Conservation (phyloP, 2,888 invertebrate species). For the Drosophila monieri region DNA sequence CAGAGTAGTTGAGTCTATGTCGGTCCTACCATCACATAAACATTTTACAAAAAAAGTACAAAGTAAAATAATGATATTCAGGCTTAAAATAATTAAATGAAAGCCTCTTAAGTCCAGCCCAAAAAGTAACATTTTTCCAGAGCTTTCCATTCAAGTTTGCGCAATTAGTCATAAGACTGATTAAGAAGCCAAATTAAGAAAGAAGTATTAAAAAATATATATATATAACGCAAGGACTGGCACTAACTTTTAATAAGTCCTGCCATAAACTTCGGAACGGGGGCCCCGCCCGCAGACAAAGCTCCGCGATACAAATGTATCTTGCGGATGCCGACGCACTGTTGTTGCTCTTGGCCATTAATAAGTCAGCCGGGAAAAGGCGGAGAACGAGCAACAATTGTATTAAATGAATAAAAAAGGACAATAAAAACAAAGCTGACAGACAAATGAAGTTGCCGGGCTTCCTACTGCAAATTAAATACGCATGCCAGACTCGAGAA, state of each 20-base stretch:
- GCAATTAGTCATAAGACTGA: slow-evolving; percentile 68
- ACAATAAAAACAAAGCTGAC: slow-evolving; percentile 51
- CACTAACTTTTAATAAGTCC: slow-evolving; percentile 72
- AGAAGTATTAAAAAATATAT: slow-evolving; percentile 48
- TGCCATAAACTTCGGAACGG: slow-evolving; percentile 59
- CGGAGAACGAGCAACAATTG: slow-evolving; percentile 63
- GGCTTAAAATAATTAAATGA: background rate
- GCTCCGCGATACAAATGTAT: slow-evolving; percentile 67
- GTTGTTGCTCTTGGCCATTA: slow-evolving; percentile 69
- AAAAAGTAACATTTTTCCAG: slow-evolving; percentile 13
- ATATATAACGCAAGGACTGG: slow-evolving; percentile 21
- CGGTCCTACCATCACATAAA: slow-evolving; percentile 27
- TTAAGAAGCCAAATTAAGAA: slow-evolving; percentile 63
- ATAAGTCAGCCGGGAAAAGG: slow-evolving; percentile 58
- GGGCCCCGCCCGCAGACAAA: slow-evolving; percentile 48
- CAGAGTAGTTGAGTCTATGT: slow-evolving; percentile 39
- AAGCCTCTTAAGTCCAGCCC: background rate
- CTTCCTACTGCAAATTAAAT: slow-evolving; percentile 65
- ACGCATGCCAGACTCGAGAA: slow-evolving; percentile 36
- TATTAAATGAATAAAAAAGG: slow-evolving; percentile 68
- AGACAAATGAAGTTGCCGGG: slow-evolving; percentile 53
- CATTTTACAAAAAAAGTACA: background rate
- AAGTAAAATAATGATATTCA: background rate
- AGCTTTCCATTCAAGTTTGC: slow-evolving; percentile 18
- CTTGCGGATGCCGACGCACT: slow-evolving; percentile 41